These are phyloP conservation scores for Ochropacha duplaris DNA, from an alignment of 2,888 invertebrate species.

Conservation along the genomic window DNA sequence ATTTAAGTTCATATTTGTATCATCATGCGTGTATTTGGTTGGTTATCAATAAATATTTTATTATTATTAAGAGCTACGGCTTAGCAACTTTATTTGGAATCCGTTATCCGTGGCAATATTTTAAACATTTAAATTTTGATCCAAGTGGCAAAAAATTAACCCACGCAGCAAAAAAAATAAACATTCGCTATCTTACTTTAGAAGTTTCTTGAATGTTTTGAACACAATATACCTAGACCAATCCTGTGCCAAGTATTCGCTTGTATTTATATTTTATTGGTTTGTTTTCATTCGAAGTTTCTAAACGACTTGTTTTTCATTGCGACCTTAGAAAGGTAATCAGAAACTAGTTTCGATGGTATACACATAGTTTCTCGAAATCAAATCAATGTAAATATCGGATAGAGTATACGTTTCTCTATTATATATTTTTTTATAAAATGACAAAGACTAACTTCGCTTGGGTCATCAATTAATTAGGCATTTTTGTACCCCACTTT, in stretches of 20 bases:
- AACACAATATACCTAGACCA: not conserved
- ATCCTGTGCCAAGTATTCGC: constrained; percentile 1
- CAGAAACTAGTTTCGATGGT: not conserved
- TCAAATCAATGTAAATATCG: not conserved
- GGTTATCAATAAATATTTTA: no score
- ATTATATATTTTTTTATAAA: not conserved
- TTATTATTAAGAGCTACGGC: no score
- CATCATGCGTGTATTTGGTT: no score
- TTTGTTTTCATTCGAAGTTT: constrained; percentile 1
- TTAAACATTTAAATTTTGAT: no score
- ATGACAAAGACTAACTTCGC: not conserved
- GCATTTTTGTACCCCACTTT: no score
- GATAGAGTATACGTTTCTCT: no score
- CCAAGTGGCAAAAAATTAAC: not conserved
- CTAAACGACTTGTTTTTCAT: not conserved
- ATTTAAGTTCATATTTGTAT: no score
- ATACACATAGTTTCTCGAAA: not conserved
- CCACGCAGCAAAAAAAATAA: not conserved
- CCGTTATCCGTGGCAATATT: no score
- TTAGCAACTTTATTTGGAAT: no score
- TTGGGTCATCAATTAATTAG: no score
- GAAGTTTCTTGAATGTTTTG: not conserved
- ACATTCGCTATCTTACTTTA: not conserved
- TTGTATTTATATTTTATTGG: not conserved
- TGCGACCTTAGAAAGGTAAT: not conserved